These are phyloP conservation scores for Dicranocentrus wangi DNA, from an alignment of 2,888 invertebrate species.

Conservation along the genomic window DNA sequence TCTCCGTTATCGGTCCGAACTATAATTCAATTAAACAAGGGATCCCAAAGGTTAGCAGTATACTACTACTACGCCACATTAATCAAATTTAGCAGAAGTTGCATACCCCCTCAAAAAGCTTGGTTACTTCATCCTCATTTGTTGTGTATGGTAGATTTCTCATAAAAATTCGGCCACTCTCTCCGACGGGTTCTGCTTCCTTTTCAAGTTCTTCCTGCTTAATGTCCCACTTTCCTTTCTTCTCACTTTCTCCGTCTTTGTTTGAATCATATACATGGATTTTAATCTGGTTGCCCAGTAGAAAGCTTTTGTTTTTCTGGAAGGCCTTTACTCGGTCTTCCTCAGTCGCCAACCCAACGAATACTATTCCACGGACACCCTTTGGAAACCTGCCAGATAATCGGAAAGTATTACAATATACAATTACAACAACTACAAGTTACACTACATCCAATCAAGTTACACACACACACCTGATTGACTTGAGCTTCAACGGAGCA, in stretches of 20 bases:
- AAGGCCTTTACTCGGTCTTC: constrained; percentile 86
- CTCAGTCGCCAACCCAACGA: constrained; percentile 91
- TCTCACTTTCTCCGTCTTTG: constrained; percentile 76
- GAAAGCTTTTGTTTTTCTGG: constrained; percentile 88
- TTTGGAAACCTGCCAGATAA: constrained; percentile 80
- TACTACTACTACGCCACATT: no score
- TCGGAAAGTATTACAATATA: not conserved
- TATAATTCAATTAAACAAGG: no score
- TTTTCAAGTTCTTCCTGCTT: constrained; percentile 81
- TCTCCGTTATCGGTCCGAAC: constrained; percentile 86
- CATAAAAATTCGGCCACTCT: constrained; percentile 93
- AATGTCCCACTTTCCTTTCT: constrained; percentile 78
- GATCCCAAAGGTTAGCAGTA: not conserved
- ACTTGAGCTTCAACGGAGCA: constrained; percentile 84
- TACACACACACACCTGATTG: constrained; percentile 81
- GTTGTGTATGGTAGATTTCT: constrained; percentile 91
- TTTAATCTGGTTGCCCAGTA: constrained; percentile 80
- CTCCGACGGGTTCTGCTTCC: constrained; percentile 85
- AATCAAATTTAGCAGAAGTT: no score
- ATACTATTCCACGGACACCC: constrained; percentile 88
- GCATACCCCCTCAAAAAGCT: constrained; percentile 81
- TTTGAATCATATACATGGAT: constrained; percentile 68
- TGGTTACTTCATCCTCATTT: constrained; percentile 88
- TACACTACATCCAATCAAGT: not conserved
- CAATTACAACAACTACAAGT: not conserved